Conservation (phyloP, 2,888 invertebrate species). For the Rotaria socialis region DNA sequence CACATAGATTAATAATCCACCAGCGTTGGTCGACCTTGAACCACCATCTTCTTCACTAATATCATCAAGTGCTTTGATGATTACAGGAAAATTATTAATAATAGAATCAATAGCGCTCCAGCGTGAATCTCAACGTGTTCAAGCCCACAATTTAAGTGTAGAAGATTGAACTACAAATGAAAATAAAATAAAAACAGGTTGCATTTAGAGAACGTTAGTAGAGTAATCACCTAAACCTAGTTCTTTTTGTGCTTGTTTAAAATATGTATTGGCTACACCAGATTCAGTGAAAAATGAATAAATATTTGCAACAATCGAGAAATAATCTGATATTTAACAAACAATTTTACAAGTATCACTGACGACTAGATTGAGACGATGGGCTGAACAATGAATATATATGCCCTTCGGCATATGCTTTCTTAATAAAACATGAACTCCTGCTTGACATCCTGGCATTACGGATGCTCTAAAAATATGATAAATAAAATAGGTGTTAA, state of each 20-base stretch:
- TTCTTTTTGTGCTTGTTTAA: background rate
- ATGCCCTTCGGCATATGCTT: background rate
- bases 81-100: background rate
- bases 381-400: background rate
- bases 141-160: background rate
- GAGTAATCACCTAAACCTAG: background rate
- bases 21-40: background rate
- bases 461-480: background rate
- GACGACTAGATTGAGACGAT: background rate
- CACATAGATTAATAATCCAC: background rate
- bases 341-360: background rate
- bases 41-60: background rate
- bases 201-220: fast-evolving
- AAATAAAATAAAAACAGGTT: background rate
- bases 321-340: background rate
- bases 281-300: background rate
- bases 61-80: background rate
- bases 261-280: background rate
- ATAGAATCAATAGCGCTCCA: background rate
- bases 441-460: background rate
- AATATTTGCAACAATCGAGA: background rate
- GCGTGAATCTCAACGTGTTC: too few relatives aligned
- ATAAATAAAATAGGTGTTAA: background rate
- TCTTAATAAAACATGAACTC: background rate
- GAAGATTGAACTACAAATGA: background rate